These are phyloP conservation scores for Hyles vespertilio DNA, from an alignment of 1,140 invertebrate species.

Conservation along the genomic window DNA sequence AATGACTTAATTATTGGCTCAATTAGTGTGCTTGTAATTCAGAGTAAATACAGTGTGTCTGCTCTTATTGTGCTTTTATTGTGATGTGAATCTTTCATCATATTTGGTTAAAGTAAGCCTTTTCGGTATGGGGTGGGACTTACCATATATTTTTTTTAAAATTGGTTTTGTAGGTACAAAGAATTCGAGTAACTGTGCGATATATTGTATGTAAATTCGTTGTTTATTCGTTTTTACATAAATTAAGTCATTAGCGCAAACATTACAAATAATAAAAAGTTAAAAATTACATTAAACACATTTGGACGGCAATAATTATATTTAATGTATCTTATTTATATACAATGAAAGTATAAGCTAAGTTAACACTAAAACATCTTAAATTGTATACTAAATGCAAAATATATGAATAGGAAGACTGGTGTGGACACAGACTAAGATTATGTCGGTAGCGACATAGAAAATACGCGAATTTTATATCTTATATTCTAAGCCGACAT, in stretches of 20 bases:
- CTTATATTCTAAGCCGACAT: no score
- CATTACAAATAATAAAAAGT: background rate
- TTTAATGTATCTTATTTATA: slow-evolving; percentile 30
- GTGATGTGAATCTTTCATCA: no score
- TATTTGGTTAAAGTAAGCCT: no score
- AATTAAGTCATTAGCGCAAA: background rate
- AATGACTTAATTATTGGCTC: background rate
- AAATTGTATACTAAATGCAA: slow-evolving; percentile 60
- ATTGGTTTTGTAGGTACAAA: no score
- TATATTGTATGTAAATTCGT: no score
- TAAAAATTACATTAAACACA: slow-evolving; percentile 28
- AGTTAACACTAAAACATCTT: slow-evolving; percentile 41
- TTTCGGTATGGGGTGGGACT: no score
- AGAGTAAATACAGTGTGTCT: no score
- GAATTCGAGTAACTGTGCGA: no score
- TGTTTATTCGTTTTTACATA: no score
- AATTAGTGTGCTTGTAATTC: background rate
- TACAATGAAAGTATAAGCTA: slow-evolving; percentile 38
- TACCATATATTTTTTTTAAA: no score
- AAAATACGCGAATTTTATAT: no score
- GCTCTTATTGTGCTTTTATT: no score
- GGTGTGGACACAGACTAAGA: slow-evolving; percentile 24
- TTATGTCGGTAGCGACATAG: slow-evolving; percentile 7
- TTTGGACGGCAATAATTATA: slow-evolving; percentile 57
- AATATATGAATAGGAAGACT: slow-evolving; percentile 61